A percentile compares a stretch with the other conserved stretches of the same genome.
Evolutionary conservation across 2,113 vertebrate species (phyloP).

Genomic region (Empidonax alnorum): DNA sequence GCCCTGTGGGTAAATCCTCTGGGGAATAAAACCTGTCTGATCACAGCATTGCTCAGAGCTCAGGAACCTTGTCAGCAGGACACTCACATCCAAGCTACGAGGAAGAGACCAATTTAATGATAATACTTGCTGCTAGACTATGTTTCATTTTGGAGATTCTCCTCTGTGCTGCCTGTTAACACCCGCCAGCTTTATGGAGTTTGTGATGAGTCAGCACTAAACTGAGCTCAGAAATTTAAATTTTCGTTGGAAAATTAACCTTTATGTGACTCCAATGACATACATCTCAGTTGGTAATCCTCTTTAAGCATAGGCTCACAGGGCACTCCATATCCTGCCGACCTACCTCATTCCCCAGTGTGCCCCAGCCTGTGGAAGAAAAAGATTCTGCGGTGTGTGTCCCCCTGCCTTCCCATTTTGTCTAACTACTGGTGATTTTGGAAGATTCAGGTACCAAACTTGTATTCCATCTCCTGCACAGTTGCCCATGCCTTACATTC

Average conservation of each 20-base stretch:
- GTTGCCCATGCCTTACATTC: accelerated
- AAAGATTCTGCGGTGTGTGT: accelerated
- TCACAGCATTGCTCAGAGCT: not conserved
- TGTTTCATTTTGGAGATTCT: not conserved
- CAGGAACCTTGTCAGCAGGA: not conserved
- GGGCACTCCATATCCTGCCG: not conserved
- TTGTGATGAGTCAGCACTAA: not conserved
- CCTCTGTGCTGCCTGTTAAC: not conserved
- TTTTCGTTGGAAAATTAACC: not conserved
- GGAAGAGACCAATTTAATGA: not conserved
- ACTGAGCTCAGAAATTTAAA: not conserved
- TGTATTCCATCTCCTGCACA: not conserved
- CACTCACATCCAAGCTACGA: not conserved
- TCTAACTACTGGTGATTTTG: not conserved
- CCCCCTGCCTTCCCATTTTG: accelerated
- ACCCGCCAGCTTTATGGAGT: not conserved
- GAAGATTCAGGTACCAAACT: not conserved
- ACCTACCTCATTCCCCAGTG: not conserved
- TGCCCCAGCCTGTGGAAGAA: not conserved
- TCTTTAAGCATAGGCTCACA: not conserved
- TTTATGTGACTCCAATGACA: not conserved
- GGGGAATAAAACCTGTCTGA: not conserved
- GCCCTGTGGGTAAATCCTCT: not conserved
- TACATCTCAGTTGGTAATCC: accelerated
- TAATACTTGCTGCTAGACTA: not conserved